Percentiles rank a stretch among this genome's conserved stretches.
Evolutionary conservation across 53 echinoderm and acorn worm genomes (phyloP).

Genomic region (Holothuria scabra): DNA sequence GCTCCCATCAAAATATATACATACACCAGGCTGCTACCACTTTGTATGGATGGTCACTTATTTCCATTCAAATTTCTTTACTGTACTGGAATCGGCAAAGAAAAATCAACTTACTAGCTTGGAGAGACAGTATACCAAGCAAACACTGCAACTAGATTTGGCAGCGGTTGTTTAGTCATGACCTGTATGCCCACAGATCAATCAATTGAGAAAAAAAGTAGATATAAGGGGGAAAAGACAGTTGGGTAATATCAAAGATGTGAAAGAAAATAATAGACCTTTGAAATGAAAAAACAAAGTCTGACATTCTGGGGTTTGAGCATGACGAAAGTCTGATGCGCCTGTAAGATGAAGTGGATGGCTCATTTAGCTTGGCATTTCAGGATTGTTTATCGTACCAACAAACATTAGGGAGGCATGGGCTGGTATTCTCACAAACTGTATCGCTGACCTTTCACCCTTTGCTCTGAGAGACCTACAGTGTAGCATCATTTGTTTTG

Average conservation of each 20-base stretch:
- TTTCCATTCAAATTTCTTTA: conserved; percentile 19
- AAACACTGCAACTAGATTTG: too few species aligned
- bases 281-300: conserved; percentile 44
- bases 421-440: neutral
- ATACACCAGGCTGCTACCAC: neutral
- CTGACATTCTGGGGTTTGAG: conserved; percentile 41
- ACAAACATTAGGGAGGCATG: conserved; percentile 44
- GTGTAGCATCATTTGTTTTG: neutral
- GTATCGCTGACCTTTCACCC: neutral
- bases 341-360: conserved; percentile 3
- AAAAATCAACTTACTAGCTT: conserved; percentile 16
- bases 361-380: conserved; percentile 41
- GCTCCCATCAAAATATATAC: conserved; percentile 6
- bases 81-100: neutral
- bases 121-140: too few species aligned
- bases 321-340: conserved; percentile 27
- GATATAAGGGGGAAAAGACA: conserved; percentile 1
- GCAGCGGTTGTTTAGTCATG: conserved; percentile 6
- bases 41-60: neutral
- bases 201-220: conserved; percentile 24
- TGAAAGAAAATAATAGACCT: conserved; percentile 11
- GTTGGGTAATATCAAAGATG: conserved; percentile 10
- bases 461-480: neutral
- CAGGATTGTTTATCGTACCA: conserved; percentile 23
- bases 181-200: conserved; percentile 42